phyloP scores from a whole-genome alignment of 2,113 vertebrate genomes.

The Petaurus breviceps region DNA sequence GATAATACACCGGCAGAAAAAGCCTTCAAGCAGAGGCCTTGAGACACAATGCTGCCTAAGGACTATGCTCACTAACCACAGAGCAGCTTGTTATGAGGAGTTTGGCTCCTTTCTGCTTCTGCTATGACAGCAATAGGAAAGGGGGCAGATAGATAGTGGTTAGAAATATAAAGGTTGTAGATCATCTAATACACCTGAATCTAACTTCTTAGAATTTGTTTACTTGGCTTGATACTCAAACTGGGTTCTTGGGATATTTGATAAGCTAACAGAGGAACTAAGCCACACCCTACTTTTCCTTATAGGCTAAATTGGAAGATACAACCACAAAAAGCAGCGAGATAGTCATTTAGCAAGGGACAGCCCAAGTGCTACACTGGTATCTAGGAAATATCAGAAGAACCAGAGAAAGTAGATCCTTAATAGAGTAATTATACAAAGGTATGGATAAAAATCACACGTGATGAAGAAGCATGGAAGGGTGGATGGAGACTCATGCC shows the following conservation, averaged over 20 bases:
- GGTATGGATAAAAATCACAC: background rate
- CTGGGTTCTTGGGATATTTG: background rate
- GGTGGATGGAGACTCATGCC: background rate
- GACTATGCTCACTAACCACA: background rate
- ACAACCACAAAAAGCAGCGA: background rate
- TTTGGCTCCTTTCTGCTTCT: background rate
- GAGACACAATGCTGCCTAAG: background rate
- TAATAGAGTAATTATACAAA: background rate
- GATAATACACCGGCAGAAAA: background rate
- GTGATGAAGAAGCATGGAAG: background rate
- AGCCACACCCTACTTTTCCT: background rate
- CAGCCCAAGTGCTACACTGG: background rate
- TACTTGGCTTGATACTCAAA: background rate
- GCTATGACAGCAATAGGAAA: background rate
- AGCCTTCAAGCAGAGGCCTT: background rate
- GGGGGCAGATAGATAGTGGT: background rate
- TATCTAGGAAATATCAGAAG: background rate
- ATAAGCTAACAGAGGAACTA: background rate
- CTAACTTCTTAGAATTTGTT: background rate
- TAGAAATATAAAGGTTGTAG: background rate
- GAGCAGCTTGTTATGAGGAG: background rate
- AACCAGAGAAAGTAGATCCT: background rate
- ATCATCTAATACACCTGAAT: background rate
- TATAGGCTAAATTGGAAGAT: background rate
- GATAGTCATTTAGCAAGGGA: background rate